A percentile compares a stretch with the other conserved stretches of the same genome.
Evolutionary conservation across 2,113 vertebrate species (phyloP).

Genomic region (Cynopterus brachyotis): DNA sequence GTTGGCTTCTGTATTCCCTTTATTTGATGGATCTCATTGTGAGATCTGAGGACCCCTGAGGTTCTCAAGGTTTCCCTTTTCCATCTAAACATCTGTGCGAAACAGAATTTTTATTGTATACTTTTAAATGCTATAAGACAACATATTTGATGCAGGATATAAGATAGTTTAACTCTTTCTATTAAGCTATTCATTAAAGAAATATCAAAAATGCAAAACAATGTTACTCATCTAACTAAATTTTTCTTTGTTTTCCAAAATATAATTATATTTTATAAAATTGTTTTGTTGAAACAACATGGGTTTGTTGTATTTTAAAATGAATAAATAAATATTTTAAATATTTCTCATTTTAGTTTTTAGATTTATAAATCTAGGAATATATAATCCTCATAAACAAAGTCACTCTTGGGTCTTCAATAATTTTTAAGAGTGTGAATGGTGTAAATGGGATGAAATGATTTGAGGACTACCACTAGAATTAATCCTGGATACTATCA

Average conservation of each 20-base stretch:
- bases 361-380: neutral
- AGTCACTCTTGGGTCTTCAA: neutral
- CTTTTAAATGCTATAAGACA: neutral
- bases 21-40: neutral
- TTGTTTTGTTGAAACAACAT: neutral
- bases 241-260: neutral
- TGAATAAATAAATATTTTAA: neutral
- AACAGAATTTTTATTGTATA: neutral
- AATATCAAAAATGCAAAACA: neutral
- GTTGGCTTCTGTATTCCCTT: neutral
- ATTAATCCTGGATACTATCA: rapidly evolving
- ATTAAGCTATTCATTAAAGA: neutral
- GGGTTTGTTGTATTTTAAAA: neutral
- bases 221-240: neutral
- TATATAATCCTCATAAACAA: neutral
- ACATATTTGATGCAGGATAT: neutral
- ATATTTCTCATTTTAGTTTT: neutral
- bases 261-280: neutral
- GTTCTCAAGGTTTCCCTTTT: neutral
- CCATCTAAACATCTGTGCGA: neutral
- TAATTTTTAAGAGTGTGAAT: neutral
- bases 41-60: neutral
- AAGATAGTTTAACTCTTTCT: neutral
- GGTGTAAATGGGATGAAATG: neutral
- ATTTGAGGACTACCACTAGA: neutral